Conservation (phyloP, 2,888 invertebrate species). For the Parnassius orleans region DNA sequence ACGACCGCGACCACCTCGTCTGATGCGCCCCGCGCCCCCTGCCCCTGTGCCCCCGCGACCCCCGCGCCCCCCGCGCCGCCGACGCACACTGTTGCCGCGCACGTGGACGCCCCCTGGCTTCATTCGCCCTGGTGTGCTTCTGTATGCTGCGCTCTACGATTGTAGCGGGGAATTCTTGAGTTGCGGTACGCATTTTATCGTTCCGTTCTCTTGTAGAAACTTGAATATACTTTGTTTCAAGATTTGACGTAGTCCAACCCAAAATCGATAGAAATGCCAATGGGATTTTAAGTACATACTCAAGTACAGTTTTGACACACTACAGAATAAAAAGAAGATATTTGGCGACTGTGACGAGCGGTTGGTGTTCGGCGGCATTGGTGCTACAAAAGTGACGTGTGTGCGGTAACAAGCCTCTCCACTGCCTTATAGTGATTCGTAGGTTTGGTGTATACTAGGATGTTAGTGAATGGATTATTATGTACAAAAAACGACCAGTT, state of each 20-base stretch:
- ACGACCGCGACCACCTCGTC: slow-evolving; percentile 73
- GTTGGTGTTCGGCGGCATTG: slow-evolving; percentile 17
- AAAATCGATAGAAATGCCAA: too few relatives aligned
- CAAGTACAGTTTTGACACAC: slow-evolving; percentile 17
- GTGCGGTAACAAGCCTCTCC: slow-evolving; percentile 1
- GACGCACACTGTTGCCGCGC: slow-evolving; percentile 13
- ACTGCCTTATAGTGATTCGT: slow-evolving; percentile 21
- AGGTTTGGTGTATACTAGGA: slow-evolving; percentile 9
- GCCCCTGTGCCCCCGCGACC: neutral
- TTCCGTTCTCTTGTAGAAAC: too few relatives aligned
- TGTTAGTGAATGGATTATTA: slow-evolving; percentile 7
- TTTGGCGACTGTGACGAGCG: slow-evolving; percentile 5
- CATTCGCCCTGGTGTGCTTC: slow-evolving; percentile 9
- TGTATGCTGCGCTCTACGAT: slow-evolving; percentile 13
- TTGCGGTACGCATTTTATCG: too few relatives aligned
- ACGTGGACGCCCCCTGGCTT: slow-evolving; percentile 13
- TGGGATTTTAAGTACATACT: slow-evolving; percentile 13
- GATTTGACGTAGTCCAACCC: too few relatives aligned
- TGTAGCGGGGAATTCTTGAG: neutral
- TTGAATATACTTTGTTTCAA: too few relatives aligned
- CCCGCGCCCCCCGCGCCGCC: slow-evolving; percentile 1
- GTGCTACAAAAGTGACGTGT: slow-evolving; percentile 16
- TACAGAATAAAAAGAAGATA: slow-evolving; percentile 5
- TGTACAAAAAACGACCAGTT: slow-evolving; percentile 10
- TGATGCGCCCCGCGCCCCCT: slow-evolving; percentile 40